Evolutionary conservation across 2,888 invertebrate species (phyloP).

Genomic region (Crioceris asparagi): DNA sequence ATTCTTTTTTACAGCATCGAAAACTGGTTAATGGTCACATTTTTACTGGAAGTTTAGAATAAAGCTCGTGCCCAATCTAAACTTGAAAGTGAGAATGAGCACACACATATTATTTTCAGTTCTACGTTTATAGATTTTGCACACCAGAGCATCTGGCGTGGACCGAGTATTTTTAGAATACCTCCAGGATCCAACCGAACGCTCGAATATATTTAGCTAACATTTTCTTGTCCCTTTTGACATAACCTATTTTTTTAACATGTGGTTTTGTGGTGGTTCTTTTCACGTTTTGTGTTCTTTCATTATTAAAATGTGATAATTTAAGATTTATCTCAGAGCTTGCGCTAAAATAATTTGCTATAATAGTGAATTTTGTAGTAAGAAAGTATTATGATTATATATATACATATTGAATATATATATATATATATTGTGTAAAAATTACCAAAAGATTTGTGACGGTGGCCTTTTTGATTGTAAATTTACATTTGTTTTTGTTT

Average conservation of each 20-base stretch:
- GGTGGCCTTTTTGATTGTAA: constrained; percentile 23
- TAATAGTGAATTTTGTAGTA: constrained; percentile 12
- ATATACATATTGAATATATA: too few species aligned
- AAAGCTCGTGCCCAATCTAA: neutral
- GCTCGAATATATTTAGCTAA: too few species aligned
- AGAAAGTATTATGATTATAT: too few species aligned
- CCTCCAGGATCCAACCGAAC: constrained; percentile 32
- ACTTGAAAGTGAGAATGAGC: constrained; percentile 5
- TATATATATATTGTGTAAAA: constrained; percentile 14
- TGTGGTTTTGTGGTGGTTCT: constrained; percentile 7
- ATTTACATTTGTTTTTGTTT: constrained; percentile 12
- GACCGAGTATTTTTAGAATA: constrained; percentile 37
- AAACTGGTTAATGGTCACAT: constrained; percentile 5
- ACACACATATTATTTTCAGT: constrained; percentile 5
- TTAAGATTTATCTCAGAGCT: constrained; percentile 11
- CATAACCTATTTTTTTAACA: constrained; percentile 1
- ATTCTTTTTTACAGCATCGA: constrained; percentile 8
- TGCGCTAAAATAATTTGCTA: constrained; percentile 11
- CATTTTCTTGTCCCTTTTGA: neutral
- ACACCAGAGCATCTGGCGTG: constrained; percentile 32
- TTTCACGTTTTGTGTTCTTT: constrained; percentile 4
- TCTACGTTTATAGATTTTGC: constrained; percentile 23
- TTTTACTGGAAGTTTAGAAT: constrained; percentile 3
- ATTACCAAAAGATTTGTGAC: constrained; percentile 19
- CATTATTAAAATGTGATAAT: constrained; percentile 12